Conservation (phyloP, 2,888 invertebrate genomes). For the Mantis religiosa region DNA sequence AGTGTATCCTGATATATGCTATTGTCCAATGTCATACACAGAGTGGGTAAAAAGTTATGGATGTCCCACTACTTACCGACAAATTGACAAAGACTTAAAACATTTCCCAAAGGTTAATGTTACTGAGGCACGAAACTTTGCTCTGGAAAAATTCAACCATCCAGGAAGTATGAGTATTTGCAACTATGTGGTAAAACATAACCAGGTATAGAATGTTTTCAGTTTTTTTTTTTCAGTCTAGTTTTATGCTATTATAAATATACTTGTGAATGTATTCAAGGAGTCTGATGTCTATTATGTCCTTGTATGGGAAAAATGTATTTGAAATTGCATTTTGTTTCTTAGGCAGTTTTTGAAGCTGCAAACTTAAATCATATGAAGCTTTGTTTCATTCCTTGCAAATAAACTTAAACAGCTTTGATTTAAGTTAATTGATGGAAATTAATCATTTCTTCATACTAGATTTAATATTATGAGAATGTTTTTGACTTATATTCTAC, state of each 20-base stretch:
- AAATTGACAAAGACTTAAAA: constrained; percentile 68
- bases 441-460: no score
- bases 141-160: constrained; percentile 67
- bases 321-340: no score
- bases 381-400: no score
- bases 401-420: no score
- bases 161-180: constrained; percentile 83
- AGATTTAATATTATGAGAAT: no score
- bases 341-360: no score
- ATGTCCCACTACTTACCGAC: constrained; percentile 59
- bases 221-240: no score
- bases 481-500: no score
- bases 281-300: no score
- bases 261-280: background rate
- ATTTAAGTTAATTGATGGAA: no score
- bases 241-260: background rate
- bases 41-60: constrained; percentile 65
- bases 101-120: constrained; percentile 69
- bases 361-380: no score
- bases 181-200: constrained; percentile 81
- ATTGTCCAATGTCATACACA: constrained; percentile 68
- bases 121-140: constrained; percentile 57
- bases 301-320: no score
- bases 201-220: constrained; percentile 51
- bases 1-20: constrained; percentile 76